Evolutionary conservation across 2,113 vertebrate species (phyloP), one percentile per base, ranked within the genome.

Genomic region (Puma concolor): DNA sequence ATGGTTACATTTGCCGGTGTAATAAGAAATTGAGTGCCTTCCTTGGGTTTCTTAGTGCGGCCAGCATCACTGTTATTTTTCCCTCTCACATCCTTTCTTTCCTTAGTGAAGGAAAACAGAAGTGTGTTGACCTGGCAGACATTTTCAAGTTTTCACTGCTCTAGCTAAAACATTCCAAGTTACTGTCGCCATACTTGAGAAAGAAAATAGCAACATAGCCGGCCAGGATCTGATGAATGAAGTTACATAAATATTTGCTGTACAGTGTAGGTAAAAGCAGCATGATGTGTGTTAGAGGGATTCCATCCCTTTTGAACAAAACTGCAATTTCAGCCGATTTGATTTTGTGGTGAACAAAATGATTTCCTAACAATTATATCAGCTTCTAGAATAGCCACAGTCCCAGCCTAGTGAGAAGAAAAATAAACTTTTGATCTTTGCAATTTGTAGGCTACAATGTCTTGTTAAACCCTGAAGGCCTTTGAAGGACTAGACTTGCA

Each of bases 321-420:
- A 52, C 25, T 29, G 7, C 17, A 74, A 94, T 82, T 88, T 94
- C 87, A 82, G 44, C 60, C 71, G 89, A 88, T 52, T 72, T 52
- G 38, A 92, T 91, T 94, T 82, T 69, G 27, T 88, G 71, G 52
- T 74, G 63, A 93, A 91, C 17, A 76, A 96, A 72, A 41, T n/a
- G 13, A 63, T 19, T 87, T 72, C 52, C 87, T 87, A 85, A 84
- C 17, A 63, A 88, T 77, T 69, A 67, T 87, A 94, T 83, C 41
- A 80, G 29, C 31, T 77, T 91, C n/a, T 67, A 77, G 19, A 94
- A 66, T 25, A 93, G 71, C 57, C 44, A 54, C 1, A 57, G 31
- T 33, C 57, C 27, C 17, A 27, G 9, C 3, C 52, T 4, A 21
- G 16, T 50, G 52, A 71, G 38, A 57, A 54, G 48, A 31, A 54